Conservation (phyloP, 2,797 vertebrate species). For the Gadopsis marmoratus region DNA sequence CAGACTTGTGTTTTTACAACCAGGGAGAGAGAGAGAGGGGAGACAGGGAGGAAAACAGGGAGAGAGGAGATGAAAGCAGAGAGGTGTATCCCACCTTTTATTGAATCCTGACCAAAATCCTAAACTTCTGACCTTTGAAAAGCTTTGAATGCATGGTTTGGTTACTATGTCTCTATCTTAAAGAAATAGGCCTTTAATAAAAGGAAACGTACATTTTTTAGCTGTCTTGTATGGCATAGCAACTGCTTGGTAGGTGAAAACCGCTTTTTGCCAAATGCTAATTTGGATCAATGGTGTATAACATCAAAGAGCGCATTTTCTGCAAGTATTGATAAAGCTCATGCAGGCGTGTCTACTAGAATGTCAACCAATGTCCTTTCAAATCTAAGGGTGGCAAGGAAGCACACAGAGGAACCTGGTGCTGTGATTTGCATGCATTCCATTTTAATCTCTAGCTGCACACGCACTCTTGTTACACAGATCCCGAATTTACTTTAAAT, state of each 20-base stretch:
- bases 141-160: neutral
- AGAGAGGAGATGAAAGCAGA: constrained; percentile 63
- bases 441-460: neutral
- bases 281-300: neutral
- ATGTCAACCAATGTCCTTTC: neutral
- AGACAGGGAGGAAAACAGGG: constrained; percentile 42
- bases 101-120: constrained; percentile 35
- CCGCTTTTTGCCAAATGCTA: neutral
- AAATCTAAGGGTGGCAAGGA: neutral
- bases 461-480: neutral
- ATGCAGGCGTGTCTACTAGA: neutral
- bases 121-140: neutral
- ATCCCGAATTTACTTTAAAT: neutral
- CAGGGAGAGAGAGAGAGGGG: constrained; percentile 42
- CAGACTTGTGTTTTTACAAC: constrained; percentile 73
- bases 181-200: neutral
- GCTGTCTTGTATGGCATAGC: neutral
- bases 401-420: constrained; percentile 8
- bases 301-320: neutral
- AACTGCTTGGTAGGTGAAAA: neutral
- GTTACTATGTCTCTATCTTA: neutral
- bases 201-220: neutral
- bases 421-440: constrained; percentile 17
- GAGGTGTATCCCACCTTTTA: constrained; percentile 43
- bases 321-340: neutral